Percentiles rank a stretch among this genome's conserved stretches.
Evolutionary conservation across 2,797 vertebrate species (phyloP).

Genomic region (Lagocephalus sceleratus): DNA sequence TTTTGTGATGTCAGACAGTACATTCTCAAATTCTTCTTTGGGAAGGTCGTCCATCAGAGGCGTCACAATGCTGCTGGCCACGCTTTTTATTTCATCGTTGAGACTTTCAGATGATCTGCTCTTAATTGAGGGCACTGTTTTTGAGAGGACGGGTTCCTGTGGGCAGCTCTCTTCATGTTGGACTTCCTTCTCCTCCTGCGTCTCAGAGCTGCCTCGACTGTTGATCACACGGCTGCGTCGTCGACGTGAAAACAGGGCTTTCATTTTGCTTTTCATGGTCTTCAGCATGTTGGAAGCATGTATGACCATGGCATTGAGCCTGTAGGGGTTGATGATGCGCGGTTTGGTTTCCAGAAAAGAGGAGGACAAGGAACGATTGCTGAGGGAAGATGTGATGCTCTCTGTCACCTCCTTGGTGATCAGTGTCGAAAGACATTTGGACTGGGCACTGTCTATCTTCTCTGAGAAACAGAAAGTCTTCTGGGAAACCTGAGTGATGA

Average conservation of each 20-base stretch:
- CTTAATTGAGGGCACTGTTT: background rate
- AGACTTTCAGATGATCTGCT: background rate
- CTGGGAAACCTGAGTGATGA: background rate
- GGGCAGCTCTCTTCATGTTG: background rate
- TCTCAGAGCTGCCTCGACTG: background rate
- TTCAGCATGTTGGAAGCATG: background rate
- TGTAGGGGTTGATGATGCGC: background rate
- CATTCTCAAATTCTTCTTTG: background rate
- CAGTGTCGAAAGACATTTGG: background rate
- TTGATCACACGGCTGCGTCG: no score
- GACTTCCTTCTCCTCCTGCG: background rate
- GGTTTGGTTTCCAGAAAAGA: background rate
- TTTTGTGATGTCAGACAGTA: background rate
- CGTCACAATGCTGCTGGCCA: background rate
- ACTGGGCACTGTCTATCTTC: background rate
- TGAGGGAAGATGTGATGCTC: background rate
- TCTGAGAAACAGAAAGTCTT: background rate
- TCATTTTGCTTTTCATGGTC: background rate
- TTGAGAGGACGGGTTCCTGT: background rate
- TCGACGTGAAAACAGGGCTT: background rate
- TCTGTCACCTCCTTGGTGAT: background rate
- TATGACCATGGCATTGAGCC: background rate
- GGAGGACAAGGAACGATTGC: background rate
- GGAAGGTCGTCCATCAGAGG: background rate
- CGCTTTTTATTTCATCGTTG: background rate